Base-by-base conservation (phyloP, 2,113 vertebrate genomes). In the Phaethon lepturus region DNA sequence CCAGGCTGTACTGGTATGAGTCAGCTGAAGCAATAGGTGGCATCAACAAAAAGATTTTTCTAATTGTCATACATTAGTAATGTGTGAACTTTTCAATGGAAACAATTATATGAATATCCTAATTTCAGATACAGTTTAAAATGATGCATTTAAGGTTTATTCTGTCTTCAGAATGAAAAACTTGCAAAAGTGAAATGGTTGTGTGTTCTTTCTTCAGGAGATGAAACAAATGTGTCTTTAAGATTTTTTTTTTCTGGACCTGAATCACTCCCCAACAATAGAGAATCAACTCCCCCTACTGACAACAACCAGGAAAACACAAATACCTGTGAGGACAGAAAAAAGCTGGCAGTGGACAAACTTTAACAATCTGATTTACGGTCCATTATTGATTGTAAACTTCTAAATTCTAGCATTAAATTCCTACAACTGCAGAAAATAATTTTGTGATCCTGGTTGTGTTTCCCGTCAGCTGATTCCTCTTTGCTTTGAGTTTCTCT, bases 231-330 rank as follows among this genome's bases (percentile, higher is more conserved):
- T 38, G 38, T 38, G 38, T 38, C 75, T 89, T 24, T 28, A 78
- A 91, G 55, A 44, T 20, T 81, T 93, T 38, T 93, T 38, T 52
- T 96, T 94, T 23, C 45, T 67, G 45, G 85, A 83, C 59, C 75
- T 47, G 91, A 94, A 64, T 82, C 50, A 14, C 64, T 95, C 95
- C 74, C 97, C 97, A 99, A 99, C 98, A 98, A 99, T 98, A 99
- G 99, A 98, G 98, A 99, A 98, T 99, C 98, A 98, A 98, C 99
- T 99, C 99, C 99, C 99, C 99, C 99, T 99, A 98, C 99, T 99
- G 99, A 98, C 98, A 96, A 91, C 95, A 97, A 78, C 66, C 76
- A 96, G 98, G 97, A 99, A 97, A 98, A 98, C 98, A 97, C 73
- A 75, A 94, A 88, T 88, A 97, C 79, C 92, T 69, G 90, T 44